Percentiles rank a stretch among this genome's conserved stretches.
Conservation (phyloP, 2,888 invertebrate species). For the Pollenia labialis region DNA sequence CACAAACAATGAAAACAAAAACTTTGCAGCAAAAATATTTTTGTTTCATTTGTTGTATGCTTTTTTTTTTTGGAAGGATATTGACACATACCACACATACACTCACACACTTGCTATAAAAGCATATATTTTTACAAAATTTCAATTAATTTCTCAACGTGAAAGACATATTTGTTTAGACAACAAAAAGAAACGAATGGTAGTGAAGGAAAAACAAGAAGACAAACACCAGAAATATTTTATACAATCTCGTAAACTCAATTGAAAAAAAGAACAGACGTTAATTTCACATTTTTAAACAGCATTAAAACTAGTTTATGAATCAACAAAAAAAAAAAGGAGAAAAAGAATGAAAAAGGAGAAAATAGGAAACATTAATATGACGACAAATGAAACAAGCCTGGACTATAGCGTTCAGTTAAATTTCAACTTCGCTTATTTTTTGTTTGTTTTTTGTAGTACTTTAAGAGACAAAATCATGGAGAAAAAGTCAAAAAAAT, state of each 20-base stretch:
- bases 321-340: constrained; percentile 31
- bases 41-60: constrained; percentile 5
- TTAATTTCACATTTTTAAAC: constrained; percentile 16
- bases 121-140: constrained; percentile 33
- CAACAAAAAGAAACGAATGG: constrained; percentile 18
- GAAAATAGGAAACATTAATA: not conserved
- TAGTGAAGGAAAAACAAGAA: too few relatives aligned
- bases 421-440: not conserved
- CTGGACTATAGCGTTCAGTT: not conserved
- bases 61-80: constrained; percentile 25
- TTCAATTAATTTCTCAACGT: constrained; percentile 61
- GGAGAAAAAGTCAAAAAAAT: too few relatives aligned
- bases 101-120: not conserved
- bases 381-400: constrained; percentile 21
- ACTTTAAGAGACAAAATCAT: not conserved
- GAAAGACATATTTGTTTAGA: constrained; percentile 54
- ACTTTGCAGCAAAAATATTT: constrained; percentile 37
- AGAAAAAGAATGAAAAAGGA: constrained; percentile 12
- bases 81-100: constrained; percentile 49
- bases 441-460: not conserved
- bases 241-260: not conserved
- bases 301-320: constrained; percentile 32
- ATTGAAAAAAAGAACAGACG: not conserved
- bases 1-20: constrained; percentile 21
- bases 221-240: not conserved